Base-by-base conservation (phyloP, 2,113 vertebrate genomes). In the Zosterops lateralis region DNA sequence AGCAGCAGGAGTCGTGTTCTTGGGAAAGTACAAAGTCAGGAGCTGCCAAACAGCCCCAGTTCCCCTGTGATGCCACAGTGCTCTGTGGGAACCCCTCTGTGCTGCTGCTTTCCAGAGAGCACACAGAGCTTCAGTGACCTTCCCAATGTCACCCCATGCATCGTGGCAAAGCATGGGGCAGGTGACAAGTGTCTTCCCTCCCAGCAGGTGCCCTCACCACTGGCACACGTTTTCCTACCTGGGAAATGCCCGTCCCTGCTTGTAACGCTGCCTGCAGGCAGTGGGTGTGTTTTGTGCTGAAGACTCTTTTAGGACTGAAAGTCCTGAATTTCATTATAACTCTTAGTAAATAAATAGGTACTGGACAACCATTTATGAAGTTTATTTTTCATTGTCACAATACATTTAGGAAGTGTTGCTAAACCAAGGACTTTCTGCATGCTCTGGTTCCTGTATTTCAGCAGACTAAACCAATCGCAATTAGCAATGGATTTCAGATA, bases 181-280 rank as follows among this genome's bases (percentile, higher is more conserved):
- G n/a, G 11, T 40, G 18, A 6, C 34, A 17, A 18, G 42, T 8
- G 28, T 25, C 56, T 17, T n/a, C 19, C 17, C 45, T 67, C n/a
- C 40, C 45, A 57, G 50, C 7, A 22, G 26, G 18, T 28, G 50
- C 40, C 56, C n/a, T 66, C 7, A 0, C 24, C 31, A 0, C 50
- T 11, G 26, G 36, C 40, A 57, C 34, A 3, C 1, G 0, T 51
- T 74, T 65, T 53, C 34, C 47, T 20, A 0, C 12, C 1, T 19
- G 22, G 67, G 14, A 66, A 86, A 16, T 0, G 0, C 45, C 62
- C 0, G 0, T 1, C 21, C 8, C 51, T 51, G 17, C 20, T 60
- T 22, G 40, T 38, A 44, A 5, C 0, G 2, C 61, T 40, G 56
- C 51, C 42, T 7, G 34, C 2, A n/a, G n/a, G 13, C 40, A 20